phyloP scores from a whole-genome alignment of 2,113 vertebrate genomes.

The Festucalex cinctus region DNA sequence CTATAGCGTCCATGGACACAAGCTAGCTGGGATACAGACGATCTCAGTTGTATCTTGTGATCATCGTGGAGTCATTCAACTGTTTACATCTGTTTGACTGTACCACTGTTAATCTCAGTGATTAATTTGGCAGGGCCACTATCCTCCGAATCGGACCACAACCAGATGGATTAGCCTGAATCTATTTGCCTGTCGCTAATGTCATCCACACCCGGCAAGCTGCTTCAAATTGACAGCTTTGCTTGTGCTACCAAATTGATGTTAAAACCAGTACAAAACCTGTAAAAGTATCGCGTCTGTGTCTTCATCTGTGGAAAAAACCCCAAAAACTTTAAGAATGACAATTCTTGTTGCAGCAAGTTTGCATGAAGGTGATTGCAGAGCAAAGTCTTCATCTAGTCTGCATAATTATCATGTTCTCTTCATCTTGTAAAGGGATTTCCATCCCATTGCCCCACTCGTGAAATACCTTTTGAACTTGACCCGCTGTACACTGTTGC shows the following conservation, averaged over 20 bases:
- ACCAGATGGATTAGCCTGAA: constrained; percentile 51
- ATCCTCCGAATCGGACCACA: constrained; percentile 49
- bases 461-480: not conserved
- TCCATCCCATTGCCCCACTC: not conserved
- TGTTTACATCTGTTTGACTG: not conserved
- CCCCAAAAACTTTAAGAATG: not conserved
- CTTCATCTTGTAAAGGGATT: not conserved
- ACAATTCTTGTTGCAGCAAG: not conserved
- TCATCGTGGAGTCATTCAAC: constrained; percentile 26
- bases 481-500: not conserved
- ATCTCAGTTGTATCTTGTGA: constrained; percentile 12
- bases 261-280: not conserved
- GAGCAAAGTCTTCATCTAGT: not conserved
- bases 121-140: constrained; percentile 40
- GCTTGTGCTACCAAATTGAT: not conserved
- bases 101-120: constrained; percentile 40
- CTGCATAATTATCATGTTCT: not conserved
- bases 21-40: too few species aligned
- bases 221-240: not conserved
- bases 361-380: not conserved
- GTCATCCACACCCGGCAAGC: constrained; percentile 35
- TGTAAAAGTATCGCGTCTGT: not conserved
- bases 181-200: constrained; percentile 28
- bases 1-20: too few species aligned
- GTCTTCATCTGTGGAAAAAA: not conserved